Percentiles rank a stretch among this genome's conserved stretches.
Conservation (phyloP, 53 echinoderm and acorn worm species). For the Glandiceps talaboti region DNA sequence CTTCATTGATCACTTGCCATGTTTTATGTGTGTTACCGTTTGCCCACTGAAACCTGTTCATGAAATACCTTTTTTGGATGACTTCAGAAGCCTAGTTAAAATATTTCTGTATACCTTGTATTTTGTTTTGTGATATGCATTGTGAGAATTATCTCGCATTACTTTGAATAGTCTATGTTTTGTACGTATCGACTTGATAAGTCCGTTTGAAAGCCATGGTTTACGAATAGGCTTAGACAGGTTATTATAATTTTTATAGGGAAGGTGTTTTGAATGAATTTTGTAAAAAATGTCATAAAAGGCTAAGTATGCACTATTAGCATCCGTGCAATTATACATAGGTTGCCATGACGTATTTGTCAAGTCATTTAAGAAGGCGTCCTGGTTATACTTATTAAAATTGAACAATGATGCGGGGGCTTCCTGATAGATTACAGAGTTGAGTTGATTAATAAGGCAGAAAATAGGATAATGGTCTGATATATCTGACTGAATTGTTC, state of each 20-base stretch:
- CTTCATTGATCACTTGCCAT: not conserved
- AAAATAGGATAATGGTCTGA: not conserved
- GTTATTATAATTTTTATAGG: not conserved
- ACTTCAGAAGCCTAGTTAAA: not conserved
- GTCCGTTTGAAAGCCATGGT: not conserved
- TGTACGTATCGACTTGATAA: not conserved
- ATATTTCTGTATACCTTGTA: not conserved
- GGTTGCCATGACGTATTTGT: not conserved
- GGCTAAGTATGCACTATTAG: not conserved
- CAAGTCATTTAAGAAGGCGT: not conserved
- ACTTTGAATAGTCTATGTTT: not conserved
- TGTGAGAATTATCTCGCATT: not conserved
- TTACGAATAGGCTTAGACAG: not conserved
- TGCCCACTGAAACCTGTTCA: not conserved
- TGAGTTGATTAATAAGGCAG: not conserved
- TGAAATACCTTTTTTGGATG: not conserved
- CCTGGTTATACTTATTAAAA: not conserved
- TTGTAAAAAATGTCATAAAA: not conserved
- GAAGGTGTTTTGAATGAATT: not conserved
- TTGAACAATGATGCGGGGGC: not conserved
- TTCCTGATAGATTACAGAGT: not conserved
- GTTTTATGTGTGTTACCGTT: not conserved
- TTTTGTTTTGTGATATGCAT: not conserved
- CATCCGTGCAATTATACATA: not conserved
- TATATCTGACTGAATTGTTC: not conserved